Evolutionary conservation across 2,113 vertebrate species (phyloP).

Genomic region (Astatoreochromis straeleni): DNA sequence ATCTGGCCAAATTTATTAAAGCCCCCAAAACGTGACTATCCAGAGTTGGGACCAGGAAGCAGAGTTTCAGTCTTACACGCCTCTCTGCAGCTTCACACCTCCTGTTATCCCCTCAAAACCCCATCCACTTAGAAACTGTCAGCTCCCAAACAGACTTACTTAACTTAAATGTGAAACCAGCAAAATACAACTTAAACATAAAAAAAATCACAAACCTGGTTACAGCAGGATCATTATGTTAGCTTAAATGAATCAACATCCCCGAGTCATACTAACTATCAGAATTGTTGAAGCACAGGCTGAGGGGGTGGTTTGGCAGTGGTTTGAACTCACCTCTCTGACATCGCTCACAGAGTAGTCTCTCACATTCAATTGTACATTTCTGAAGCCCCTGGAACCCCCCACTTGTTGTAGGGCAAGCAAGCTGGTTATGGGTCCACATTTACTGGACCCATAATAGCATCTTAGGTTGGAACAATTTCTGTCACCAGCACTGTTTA

Average conservation of each 20-base stretch:
- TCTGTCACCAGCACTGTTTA: neutral
- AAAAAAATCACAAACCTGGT: neutral
- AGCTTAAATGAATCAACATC: neutral
- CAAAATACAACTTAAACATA: neutral
- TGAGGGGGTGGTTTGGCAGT: neutral
- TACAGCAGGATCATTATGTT: neutral
- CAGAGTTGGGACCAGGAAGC: neutral
- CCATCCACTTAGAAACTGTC: neutral
- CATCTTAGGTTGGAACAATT: neutral
- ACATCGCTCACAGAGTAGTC: neutral
- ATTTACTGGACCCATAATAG: neutral
- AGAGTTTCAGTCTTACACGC: neutral
- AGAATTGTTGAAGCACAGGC: neutral
- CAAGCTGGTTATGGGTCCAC: neutral
- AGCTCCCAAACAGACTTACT: neutral
- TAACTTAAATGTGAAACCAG: neutral
- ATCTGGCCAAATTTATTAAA: neutral
- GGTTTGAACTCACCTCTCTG: neutral
- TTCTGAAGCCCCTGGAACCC: neutral
- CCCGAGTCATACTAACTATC: neutral
- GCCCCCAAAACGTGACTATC: neutral
- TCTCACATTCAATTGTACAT: neutral
- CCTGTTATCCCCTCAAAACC: neutral
- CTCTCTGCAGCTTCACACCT: neutral
- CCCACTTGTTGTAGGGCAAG: neutral